phyloP scores from a whole-genome alignment of 2,888 invertebrate genomes.

The Zeuzera pyrina region DNA sequence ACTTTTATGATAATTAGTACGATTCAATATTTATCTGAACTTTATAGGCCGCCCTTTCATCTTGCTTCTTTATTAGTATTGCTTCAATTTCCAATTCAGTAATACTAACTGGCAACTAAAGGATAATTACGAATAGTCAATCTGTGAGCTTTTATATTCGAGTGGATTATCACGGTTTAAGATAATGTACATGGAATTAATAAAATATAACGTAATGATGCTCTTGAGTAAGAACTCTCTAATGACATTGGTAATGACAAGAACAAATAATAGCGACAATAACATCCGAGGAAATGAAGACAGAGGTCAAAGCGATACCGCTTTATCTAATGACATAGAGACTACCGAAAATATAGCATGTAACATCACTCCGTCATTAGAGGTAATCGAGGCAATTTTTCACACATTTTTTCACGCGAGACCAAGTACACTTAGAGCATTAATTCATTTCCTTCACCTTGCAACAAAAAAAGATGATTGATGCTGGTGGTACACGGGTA shows the following conservation, averaged over 20 bases:
- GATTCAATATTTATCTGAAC: constrained; percentile 59
- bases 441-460: constrained; percentile 50
- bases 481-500: constrained; percentile 35
- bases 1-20: constrained; percentile 67
- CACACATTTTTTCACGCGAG: constrained; percentile 53
- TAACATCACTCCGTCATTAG: constrained; percentile 49
- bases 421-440: constrained; percentile 42
- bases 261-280: constrained; percentile 21
- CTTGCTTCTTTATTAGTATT: constrained; percentile 47
- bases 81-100: constrained; percentile 40
- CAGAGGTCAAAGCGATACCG: constrained; percentile 31
- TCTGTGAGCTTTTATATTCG: no score
- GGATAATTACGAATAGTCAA: no score
- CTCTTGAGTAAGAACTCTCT: no score
- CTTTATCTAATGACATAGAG: constrained; percentile 32
- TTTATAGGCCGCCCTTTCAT: constrained; percentile 53
- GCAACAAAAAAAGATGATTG: constrained; percentile 58
- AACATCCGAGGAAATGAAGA: constrained; percentile 28
- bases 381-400: constrained; percentile 57
- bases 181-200: no score
- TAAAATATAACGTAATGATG: no score
- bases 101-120: no score
- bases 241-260: neutral
- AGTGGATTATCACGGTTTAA: no score
- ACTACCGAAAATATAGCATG: constrained; percentile 36